Evolutionary conservation across 2,113 vertebrate genomes (phyloP).

Genomic region (Lanius ludovicianus): DNA sequence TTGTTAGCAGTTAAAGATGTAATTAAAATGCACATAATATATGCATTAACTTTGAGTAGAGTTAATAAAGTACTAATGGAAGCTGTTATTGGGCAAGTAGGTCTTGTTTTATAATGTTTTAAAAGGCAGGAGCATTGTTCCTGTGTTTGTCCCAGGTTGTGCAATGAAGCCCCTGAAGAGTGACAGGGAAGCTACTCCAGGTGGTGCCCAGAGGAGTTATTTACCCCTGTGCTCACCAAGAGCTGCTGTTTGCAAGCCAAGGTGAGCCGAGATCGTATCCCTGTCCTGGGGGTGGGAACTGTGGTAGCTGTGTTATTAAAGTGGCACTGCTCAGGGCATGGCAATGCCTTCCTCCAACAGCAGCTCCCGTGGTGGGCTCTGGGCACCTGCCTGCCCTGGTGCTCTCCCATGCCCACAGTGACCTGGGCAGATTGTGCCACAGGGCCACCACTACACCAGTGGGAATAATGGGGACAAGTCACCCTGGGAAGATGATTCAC

Average conservation of each 20-base stretch:
- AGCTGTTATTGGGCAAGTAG: background rate
- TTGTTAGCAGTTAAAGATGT: background rate
- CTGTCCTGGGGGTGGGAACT: background rate
- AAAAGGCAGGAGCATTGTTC: background rate
- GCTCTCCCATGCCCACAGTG: background rate
- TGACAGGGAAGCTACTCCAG: rapidly evolving
- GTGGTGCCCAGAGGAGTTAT: rapidly evolving
- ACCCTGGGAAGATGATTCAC: background rate
- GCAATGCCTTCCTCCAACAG: background rate
- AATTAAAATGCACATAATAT: background rate
- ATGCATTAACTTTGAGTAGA: background rate
- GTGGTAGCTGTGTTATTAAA: background rate
- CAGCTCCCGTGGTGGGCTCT: background rate
- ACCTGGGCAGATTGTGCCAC: rapidly evolving
- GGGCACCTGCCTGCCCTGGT: rapidly evolving
- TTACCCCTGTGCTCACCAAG: background rate
- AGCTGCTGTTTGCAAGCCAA: background rate
- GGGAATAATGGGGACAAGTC: background rate
- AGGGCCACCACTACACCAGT: background rate
- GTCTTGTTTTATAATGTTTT: background rate
- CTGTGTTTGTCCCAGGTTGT: background rate
- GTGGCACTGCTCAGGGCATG: background rate
- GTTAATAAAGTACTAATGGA: background rate
- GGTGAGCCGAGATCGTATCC: background rate
- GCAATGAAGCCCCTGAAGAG: background rate